Evolutionary conservation across 2,888 invertebrate species (phyloP), one percentile per base, ranked within the genome.

Genomic region (Papilio gigon): DNA sequence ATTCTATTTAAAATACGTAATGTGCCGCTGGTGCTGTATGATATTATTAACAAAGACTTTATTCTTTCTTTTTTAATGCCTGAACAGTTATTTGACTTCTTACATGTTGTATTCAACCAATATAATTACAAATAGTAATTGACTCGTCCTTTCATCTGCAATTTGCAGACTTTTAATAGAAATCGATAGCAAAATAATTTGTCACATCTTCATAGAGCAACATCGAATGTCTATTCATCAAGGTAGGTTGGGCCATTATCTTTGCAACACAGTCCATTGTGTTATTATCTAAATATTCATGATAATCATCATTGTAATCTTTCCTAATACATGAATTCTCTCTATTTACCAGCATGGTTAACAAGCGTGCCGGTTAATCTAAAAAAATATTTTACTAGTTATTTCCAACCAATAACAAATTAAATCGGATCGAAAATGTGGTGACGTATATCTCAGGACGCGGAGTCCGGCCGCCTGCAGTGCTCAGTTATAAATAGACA

Each of bases 401-500:
- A 20, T 44, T 27, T 62, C 44, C 47, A 44, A 17, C 17, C 53
- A 27, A 25, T 53, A 14, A n/a, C 50, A 50, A 25, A 67, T 77
- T 81, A 80, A 80, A 81, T 84, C 81, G 82, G 84, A 84, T 85
- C 84, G 84, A 78, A 82, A 84, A 81, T 81, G 80, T 79, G 79
- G 81, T 77, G 81, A 84, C 71, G 68, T 68, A 85, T 83, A 80
- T 77, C 76, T 75, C 77, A 56, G 40, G 70, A 77, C 81, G 82
- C 82, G 83, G 85, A 84, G 83, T 79, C 79, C 82, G 83, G 70
- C 70, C 81, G 83, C 84, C 82, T 86, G 85, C 85, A 87, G 78
- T 82, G 85, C 83, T 84, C 83, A 76, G 84, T 82, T 91, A 91
- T 88, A 89, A 90, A 91, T 91, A 91, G 89, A 86, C 81, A 84